Base-by-base conservation (phyloP, 2,888 invertebrate species). In the Aphrophora alni region DNA sequence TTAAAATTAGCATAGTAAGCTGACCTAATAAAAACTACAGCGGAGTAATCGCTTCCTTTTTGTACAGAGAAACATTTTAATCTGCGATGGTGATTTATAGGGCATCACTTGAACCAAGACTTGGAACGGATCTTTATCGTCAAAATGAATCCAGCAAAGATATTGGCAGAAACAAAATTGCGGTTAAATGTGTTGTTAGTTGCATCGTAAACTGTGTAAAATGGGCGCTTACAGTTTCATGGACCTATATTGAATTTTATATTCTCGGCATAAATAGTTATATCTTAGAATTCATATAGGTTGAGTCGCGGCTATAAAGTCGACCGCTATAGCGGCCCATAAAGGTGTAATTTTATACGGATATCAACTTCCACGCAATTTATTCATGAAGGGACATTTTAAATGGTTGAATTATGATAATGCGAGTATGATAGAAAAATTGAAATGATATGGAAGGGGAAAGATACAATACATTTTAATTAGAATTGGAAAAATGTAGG, bases 271-370 rank as follows among this genome's bases (percentile, higher is more conserved):
- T 44, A 44, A 44, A 44, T 44, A 44, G 44, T 33, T 8, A 44
- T 17, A 17, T 14, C 59, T 21, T 59, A 21, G 21, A 59, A n/a
- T 21, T 59, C 59, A 59, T 59, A 59, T 21, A 59, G 5, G 33
- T 33, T 33, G 33, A 3, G 33, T 21, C 5, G 21, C 44, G 59
- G 59, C 21, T 8, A 14, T 59, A 21, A 44, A 44, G 44, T 10
- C 44, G 12, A 44, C 44, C 44, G 59, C 4, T 33, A 33, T 33
- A 33, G 33, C 33, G 33, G 8, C 33, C 33, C 5, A 59, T 59
- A 59, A 59, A 59, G 59, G 59, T 59, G 59, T 59, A 59, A 59
- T 59, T 59, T 59, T 59, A 59, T 59, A 59, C 59, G 59, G 59
- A 59, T 59, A 59, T 59, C 59, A 59, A 59, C 59, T 21, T n/a